Base-by-base conservation (phyloP, 2,797 vertebrate species). In the Urosaurus nigricauda region DNA sequence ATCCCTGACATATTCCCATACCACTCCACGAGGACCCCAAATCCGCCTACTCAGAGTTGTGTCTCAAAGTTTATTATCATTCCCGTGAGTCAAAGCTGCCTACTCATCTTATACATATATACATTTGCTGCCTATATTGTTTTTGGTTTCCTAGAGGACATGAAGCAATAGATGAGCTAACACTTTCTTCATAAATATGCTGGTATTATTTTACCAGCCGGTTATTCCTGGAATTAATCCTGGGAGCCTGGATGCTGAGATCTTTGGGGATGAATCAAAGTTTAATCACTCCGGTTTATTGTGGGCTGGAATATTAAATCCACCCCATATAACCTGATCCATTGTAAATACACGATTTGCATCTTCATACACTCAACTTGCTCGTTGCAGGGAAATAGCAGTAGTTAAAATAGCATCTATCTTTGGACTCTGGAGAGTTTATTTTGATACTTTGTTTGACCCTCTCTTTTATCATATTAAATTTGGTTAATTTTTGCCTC, bases 251-350 rank as follows among this genome's bases (percentile, higher is more conserved):
- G 43, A 73, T 40, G 43, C 88, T 13, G 40, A 43, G 74, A 86
- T 68, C 90, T 74, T 3, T 26, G 82, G 91, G 87, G 87, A 82
- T 79, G 83, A 90, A 79, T 87, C 88, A 3, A 32, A 89, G 90
- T 89, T 80, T 83, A 83, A 75, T 89, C 86, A 9, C 65, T 24
- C 9, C 37, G 29, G 60, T 75, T 85, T 86, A 84, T 84, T 80
- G 80, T 40, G 74, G 73, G 78, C 43, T 3, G 17, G 51, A 51
- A 51, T 51, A 70, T 24, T 2, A 78, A 74, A 63, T 71, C 81
- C 75, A 53, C 58, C 86, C 77, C 14, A 17, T 80, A 90, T 86
- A 88, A 84, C 83, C 74, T 53, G 81, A 87, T 80, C 74, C 70
- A 13, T 84, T 35, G 73, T 65, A 86, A 91, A 92, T 79, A 77